Conservation (phyloP, 2,113 vertebrate genomes). For the Hirundichthys speculiger region DNA sequence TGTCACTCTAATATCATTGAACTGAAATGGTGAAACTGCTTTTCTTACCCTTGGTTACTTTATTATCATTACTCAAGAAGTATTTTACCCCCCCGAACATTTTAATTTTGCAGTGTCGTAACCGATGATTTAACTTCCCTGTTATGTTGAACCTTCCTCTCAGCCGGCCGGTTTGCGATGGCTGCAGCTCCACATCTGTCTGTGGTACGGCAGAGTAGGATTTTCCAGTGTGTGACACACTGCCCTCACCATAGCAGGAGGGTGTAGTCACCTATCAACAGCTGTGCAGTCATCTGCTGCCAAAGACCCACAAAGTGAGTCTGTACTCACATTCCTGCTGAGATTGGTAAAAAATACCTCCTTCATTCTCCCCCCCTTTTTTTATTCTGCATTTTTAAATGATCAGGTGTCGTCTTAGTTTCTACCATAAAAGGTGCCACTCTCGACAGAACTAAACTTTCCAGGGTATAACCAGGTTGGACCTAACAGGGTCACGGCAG, state of each 20-base stretch:
- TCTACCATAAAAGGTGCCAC: slow-evolving; percentile 70
- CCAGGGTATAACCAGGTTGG: slow-evolving; percentile 32
- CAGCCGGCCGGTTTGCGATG: not conserved
- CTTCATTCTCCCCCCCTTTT: slow-evolving; percentile 12
- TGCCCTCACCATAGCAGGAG: slow-evolving; percentile 35
- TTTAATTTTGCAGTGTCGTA: slow-evolving; percentile 3
- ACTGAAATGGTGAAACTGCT: too few species aligned
- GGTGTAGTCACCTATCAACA: slow-evolving; percentile 40
- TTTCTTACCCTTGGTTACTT: too few species aligned
- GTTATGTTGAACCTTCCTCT: slow-evolving; percentile 4
- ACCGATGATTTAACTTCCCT: slow-evolving; percentile 27
- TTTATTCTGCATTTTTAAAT: not conserved
- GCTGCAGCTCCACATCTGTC: not conserved
- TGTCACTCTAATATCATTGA: too few species aligned
- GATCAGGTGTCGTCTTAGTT: slow-evolving; percentile 35
- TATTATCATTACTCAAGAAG: not conserved
- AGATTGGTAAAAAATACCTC: slow-evolving; percentile 50
- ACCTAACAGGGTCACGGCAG: slow-evolving; percentile 16
- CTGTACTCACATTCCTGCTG: slow-evolving; percentile 47
- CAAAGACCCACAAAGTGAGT: slow-evolving; percentile 18
- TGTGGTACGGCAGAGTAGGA: not conserved
- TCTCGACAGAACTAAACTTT: slow-evolving; percentile 4
- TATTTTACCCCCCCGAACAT: slow-evolving; percentile 1
- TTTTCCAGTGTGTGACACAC: slow-evolving; percentile 43
- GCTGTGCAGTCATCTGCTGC: slow-evolving; percentile 58